phyloP scores from a whole-genome alignment of 2,113 vertebrate species.

The Theropithecus gelada region DNA sequence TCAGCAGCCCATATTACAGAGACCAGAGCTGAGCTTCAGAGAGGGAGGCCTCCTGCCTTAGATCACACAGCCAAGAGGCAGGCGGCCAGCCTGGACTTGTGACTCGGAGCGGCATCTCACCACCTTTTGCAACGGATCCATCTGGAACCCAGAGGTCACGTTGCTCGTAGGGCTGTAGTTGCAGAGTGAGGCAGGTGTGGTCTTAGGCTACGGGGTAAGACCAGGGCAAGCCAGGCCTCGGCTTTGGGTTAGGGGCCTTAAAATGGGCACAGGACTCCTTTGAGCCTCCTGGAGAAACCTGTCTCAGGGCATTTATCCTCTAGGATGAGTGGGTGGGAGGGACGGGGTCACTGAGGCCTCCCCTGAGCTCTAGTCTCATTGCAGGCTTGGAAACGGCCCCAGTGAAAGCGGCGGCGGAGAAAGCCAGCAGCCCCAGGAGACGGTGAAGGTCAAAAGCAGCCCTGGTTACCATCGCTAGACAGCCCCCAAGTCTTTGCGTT shows the following conservation, averaged over 20 bases:
- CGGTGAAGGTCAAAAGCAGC: conserved; percentile 15
- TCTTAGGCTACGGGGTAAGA: accelerated
- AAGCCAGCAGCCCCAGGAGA: neutral
- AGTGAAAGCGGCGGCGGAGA: neutral
- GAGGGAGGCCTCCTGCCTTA: no score
- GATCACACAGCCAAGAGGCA: neutral
- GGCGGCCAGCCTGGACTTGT: neutral
- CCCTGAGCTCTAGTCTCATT: accelerated
- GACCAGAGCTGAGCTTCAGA: neutral
- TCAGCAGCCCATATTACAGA: accelerated
- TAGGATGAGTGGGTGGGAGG: neutral
- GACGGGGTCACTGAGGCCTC: neutral
- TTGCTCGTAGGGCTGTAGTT: accelerated
- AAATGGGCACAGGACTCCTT: neutral
- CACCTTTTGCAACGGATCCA: accelerated
- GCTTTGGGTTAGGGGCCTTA: neutral
- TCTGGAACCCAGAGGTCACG: neutral
- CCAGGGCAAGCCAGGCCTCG: accelerated
- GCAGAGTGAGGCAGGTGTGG: neutral
- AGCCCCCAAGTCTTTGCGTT: neutral
- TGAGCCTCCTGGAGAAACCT: neutral
- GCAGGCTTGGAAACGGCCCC: neutral
- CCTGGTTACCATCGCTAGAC: neutral
- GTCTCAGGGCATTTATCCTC: neutral
- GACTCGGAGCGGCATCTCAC: neutral